These are phyloP conservation scores for Hydroisotoma schaefferi DNA, from an alignment of 2,888 invertebrate genomes.

Conservation along the genomic window DNA sequence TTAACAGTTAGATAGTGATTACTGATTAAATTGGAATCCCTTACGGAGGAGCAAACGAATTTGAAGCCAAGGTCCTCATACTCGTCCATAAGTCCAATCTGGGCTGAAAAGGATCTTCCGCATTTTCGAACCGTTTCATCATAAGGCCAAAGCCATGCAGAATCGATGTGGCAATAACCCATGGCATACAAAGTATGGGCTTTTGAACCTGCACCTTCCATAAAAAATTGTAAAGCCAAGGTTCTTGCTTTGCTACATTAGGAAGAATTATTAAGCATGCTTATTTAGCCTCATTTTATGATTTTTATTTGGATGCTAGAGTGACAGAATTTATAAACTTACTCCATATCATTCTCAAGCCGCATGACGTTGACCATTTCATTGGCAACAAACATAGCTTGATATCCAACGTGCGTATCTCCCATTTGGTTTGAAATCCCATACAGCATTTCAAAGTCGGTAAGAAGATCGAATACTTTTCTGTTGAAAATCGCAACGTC, in stretches of 20 bases:
- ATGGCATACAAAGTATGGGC: slow-evolving; percentile 54
- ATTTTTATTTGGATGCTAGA: too few species aligned
- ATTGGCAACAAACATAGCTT: slow-evolving; percentile 56
- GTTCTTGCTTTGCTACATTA: slow-evolving; percentile 49
- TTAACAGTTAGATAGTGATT: too few species aligned
- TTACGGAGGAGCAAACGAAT: slow-evolving; percentile 55
- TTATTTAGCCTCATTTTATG: too few species aligned
- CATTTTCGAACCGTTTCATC: slow-evolving; percentile 56
- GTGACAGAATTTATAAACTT: background rate
- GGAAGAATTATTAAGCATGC: slow-evolving; percentile 4
- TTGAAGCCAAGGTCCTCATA: slow-evolving; percentile 53
- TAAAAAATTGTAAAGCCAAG: slow-evolving; percentile 50
- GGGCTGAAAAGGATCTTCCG: slow-evolving; percentile 55
- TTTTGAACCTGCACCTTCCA: slow-evolving; percentile 53
- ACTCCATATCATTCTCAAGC: background rate
- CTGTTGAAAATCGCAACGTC: slow-evolving; percentile 53
- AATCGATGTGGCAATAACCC: slow-evolving; percentile 56
- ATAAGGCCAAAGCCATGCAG: slow-evolving; percentile 58
- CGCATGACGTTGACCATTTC: slow-evolving; percentile 53
- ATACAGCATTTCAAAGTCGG: slow-evolving; percentile 53
- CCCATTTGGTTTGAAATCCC: slow-evolving; percentile 53
- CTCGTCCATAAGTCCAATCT: slow-evolving; percentile 54
- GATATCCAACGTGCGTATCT: slow-evolving; percentile 52
- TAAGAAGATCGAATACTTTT: slow-evolving; percentile 51
- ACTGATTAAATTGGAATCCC: too few species aligned